Evolutionary conservation across 2,113 vertebrate genomes (phyloP).

Genomic region (Burhinus bistriatus): DNA sequence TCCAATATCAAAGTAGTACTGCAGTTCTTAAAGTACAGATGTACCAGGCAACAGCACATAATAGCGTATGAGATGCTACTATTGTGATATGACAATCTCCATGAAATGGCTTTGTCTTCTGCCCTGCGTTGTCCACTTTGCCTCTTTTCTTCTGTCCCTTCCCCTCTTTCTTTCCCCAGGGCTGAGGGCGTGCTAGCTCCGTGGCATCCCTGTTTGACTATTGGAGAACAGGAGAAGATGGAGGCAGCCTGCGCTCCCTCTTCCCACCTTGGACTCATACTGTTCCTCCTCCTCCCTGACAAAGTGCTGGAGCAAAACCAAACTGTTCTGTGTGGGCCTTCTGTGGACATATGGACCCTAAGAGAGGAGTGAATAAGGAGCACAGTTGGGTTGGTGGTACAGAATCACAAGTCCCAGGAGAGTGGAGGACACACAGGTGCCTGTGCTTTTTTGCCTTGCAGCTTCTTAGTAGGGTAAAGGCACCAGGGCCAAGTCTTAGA

Average conservation of each 20-base stretch:
- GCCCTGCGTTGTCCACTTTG: neutral
- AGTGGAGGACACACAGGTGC: neutral
- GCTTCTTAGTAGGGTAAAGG: neutral
- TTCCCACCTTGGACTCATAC: neutral
- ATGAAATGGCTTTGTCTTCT: neutral
- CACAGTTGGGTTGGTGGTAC: neutral
- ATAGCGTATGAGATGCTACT: neutral
- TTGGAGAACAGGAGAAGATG: neutral
- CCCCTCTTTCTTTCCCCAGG: neutral
- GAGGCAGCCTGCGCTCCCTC: neutral
- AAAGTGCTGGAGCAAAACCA: neutral
- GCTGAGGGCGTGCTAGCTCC: rapidly evolving
- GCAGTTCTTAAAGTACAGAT: neutral
- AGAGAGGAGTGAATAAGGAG: neutral
- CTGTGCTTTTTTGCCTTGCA: neutral
- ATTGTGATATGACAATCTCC: neutral
- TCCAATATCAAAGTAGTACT: neutral
- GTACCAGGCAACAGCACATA: neutral
- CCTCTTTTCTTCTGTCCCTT: neutral
- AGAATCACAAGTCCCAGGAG: neutral
- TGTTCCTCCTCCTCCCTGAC: neutral
- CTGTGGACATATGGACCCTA: neutral
- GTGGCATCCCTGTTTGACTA: neutral
- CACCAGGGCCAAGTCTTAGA: neutral
- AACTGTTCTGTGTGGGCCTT: neutral